phyloP scores from a whole-genome alignment of 2,113 vertebrate genomes.

The Phycodurus eques region DNA sequence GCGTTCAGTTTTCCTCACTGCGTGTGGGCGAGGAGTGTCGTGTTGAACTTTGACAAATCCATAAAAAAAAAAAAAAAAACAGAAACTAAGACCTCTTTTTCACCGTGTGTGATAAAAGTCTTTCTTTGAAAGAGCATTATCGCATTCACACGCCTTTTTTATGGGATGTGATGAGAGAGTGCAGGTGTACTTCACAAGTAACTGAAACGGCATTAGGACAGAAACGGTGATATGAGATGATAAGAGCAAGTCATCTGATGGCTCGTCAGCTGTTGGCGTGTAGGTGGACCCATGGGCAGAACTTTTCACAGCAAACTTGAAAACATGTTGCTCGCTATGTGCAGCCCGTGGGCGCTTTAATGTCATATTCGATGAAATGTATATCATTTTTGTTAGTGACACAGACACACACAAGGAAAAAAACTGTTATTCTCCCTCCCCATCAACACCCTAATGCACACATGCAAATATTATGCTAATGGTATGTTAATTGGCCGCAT shows the following conservation, averaged over 20 bases:
- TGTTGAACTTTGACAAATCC: not conserved
- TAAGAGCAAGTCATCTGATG: constrained; percentile 13
- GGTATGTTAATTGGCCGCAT: constrained; percentile 77
- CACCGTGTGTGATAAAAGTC: not conserved
- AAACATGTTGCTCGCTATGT: constrained; percentile 44
- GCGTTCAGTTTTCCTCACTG: not conserved
- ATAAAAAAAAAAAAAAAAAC: not conserved
- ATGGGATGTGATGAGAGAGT: not conserved
- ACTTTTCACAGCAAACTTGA: constrained; percentile 58
- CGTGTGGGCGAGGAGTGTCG: not conserved
- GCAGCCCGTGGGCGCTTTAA: constrained; percentile 56
- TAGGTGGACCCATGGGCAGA: constrained; percentile 44
- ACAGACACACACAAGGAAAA: constrained; percentile 22
- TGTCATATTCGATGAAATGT: constrained; percentile 51
- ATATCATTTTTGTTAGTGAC: constrained; percentile 39
- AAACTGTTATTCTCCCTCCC: constrained; percentile 75
- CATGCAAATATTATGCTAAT: constrained; percentile 84
- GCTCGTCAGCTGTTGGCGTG: constrained; percentile 47
- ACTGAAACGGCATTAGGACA: not conserved
- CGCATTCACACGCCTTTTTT: not conserved
- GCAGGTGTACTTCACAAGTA: not conserved
- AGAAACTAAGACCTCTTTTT: not conserved
- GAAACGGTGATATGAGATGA: constrained; percentile 22
- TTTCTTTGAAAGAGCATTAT: not conserved
- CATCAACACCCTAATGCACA: constrained; percentile 80